Conservation (phyloP, 2,797 vertebrate species). For the Pygocentrus nattereri region DNA sequence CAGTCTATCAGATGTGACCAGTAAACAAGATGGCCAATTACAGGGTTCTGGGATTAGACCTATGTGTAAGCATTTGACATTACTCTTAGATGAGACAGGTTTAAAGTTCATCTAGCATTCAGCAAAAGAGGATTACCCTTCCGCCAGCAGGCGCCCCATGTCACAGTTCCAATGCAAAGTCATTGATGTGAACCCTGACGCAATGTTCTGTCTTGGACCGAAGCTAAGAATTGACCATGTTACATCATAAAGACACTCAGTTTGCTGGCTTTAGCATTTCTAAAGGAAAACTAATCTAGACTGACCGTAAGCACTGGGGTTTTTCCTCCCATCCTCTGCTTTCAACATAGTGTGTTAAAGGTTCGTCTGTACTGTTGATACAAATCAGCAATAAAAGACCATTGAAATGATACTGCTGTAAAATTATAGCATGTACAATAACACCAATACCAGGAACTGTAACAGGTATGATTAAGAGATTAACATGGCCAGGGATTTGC, state of each 20-base stretch:
- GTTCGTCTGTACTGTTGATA: neutral
- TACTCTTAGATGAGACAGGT: slow-evolving; percentile 4
- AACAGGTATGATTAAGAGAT: neutral
- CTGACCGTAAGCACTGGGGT: neutral
- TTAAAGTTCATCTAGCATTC: slow-evolving; percentile 50
- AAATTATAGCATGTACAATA: neutral
- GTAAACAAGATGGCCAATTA: neutral
- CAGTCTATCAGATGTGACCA: neutral
- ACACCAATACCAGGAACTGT: neutral
- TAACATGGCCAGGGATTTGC: neutral
- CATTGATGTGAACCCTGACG: neutral
- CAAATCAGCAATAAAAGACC: slow-evolving; percentile 1
- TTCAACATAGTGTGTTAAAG: neutral
- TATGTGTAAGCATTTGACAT: neutral
- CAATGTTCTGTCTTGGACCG: neutral
- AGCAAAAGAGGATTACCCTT: slow-evolving; percentile 15
- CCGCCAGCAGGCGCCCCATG: neutral
- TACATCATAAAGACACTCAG: neutral
- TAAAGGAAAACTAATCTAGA: neutral
- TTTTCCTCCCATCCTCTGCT: neutral
- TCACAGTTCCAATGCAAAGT: slow-evolving; percentile 8
- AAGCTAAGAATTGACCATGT: neutral
- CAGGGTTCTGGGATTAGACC: neutral
- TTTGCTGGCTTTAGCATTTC: neutral
- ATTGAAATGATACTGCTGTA: slow-evolving; percentile 21